phyloP scores from a whole-genome alignment of 2,113 vertebrate genomes.

The Agapornis roseicollis region DNA sequence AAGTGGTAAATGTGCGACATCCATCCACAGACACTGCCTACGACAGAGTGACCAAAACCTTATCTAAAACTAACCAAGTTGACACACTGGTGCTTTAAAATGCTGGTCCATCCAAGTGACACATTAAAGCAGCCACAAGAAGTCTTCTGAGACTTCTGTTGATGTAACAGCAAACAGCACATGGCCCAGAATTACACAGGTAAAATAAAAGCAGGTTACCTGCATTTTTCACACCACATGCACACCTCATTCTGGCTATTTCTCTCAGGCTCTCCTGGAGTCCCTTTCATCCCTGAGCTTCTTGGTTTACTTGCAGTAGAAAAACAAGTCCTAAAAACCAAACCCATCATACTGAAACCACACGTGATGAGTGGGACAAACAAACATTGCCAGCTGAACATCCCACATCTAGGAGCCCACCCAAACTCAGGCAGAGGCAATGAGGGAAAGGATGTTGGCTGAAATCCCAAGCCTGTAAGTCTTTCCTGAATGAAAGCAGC shows the following conservation, averaged over 20 bases:
- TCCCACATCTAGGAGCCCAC: background rate
- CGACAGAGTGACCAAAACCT: background rate
- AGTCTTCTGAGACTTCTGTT: background rate
- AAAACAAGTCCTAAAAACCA: conserved; percentile 18
- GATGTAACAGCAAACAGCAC: background rate
- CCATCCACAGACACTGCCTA: background rate
- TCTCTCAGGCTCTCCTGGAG: background rate
- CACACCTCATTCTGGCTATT: background rate
- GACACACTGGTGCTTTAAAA: background rate
- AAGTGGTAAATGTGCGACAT: background rate
- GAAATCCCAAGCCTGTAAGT: conserved; percentile 7
- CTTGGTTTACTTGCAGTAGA: background rate
- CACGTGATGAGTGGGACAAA: background rate
- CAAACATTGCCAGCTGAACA: background rate
- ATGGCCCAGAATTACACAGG: background rate
- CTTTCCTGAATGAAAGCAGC: conserved; percentile 10
- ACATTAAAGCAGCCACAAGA: background rate
- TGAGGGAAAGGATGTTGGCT: background rate
- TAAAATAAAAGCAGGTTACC: background rate
- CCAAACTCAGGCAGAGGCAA: background rate
- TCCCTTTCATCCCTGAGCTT: background rate
- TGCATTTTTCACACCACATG: background rate
- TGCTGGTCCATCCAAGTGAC: background rate
- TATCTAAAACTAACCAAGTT: background rate
- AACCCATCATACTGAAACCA: background rate